Conservation (phyloP, 1,140 invertebrate genomes). For the Aphidius gifuensis region DNA sequence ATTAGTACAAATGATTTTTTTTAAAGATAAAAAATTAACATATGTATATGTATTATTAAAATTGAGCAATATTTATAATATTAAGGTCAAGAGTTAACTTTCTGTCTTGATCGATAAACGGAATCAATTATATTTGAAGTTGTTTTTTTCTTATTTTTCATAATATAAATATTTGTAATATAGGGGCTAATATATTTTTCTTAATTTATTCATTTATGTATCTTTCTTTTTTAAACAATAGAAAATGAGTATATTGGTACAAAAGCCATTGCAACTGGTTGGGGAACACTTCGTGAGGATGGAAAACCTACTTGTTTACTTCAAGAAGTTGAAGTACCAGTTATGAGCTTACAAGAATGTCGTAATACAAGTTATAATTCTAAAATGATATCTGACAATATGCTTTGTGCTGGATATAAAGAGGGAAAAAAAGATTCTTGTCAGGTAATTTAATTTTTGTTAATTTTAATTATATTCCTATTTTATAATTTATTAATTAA, state of each 20-base stretch:
- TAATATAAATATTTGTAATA: background rate
- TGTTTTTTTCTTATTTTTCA: no score
- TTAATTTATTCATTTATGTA: constrained; percentile 20
- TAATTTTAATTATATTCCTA: background rate
- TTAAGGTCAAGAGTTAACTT: no score
- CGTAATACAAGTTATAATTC: constrained; percentile 73
- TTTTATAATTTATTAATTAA: constrained; percentile 4
- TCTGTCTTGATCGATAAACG: no score
- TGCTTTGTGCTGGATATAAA: constrained; percentile 80
- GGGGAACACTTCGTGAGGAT: constrained; percentile 79
- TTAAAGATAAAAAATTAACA: no score
- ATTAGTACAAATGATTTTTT: no score
- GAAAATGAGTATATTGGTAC: constrained; percentile 67
- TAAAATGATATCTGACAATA: constrained; percentile 79
- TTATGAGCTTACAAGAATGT: constrained; percentile 74
- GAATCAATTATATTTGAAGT: no score
- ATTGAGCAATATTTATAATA: no score
- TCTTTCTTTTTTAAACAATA: constrained; percentile 39
- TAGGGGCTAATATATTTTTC: background rate
- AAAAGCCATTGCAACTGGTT: constrained; percentile 73
- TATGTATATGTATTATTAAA: no score
- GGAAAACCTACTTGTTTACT: constrained; percentile 77
- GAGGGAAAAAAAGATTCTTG: constrained; percentile 80
- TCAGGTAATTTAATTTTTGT: constrained; percentile 59
- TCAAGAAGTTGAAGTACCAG: constrained; percentile 79